Base-by-base conservation (phyloP, 2,113 vertebrate genomes). In the Excalfactoria chinensis region DNA sequence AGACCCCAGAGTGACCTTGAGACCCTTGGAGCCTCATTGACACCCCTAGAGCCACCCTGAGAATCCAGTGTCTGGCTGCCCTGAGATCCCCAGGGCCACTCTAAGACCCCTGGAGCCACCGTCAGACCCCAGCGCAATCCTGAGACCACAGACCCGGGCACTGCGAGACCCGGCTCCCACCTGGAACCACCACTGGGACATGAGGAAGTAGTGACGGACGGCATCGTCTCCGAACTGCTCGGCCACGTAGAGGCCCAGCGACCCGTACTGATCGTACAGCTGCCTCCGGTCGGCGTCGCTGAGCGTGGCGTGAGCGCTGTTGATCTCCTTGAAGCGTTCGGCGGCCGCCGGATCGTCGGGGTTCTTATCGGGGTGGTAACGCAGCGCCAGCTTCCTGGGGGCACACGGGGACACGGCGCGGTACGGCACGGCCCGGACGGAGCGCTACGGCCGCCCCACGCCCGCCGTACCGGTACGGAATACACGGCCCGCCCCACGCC, bases 161-260 rank as follows among this genome's bases (percentile, higher is more conserved):
- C 26, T 30, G 26, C 28, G 28, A 30, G 26, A 30, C 37, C 28
- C 53, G 53, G 30, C 10, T 15, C 59, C 93, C 95, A 99, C 99
- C 99, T 99, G 98, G 95, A 99, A 99, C 99, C 99, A 99, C 97
- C 98, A 99, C 88, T 98, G 99, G 95, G 98, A 98, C 98, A 98
- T 97, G 70, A 98, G 98, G 97, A 99, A 99, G 96, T 99, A 99
- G 88, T 98, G 98, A 82, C 97, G 98, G 97, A 99, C 98, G 3
- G 98, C 99, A 51, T 99, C 98, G 75, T 99, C 98, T 4, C 99
- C 99, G 9, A 99, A 99, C 97, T 99, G 98, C 80, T 99, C 98
- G 0, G 98, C 98, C 77, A 99, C 97, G 15, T 99, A 99, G 11
- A 99, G 98, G 16, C 99, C 99, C 95, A 99, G 97, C 48, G 99